Conservation (phyloP, 2,797 vertebrate species). For the Oceanodroma leucorhoa region DNA sequence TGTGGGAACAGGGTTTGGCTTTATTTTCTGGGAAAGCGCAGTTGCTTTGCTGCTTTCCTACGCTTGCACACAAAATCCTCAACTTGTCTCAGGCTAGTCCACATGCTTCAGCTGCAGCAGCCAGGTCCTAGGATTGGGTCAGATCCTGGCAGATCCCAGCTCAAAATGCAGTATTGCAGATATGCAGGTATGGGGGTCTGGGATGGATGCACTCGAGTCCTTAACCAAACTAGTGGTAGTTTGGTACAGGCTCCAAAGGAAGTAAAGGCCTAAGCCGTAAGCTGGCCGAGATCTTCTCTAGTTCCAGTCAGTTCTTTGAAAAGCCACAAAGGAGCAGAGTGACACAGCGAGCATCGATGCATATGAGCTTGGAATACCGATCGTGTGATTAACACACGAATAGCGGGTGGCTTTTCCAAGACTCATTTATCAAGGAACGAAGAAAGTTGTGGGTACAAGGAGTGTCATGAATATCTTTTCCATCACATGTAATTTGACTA, state of each 20-base stretch:
- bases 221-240: not conserved
- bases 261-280: not conserved
- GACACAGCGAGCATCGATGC: not conserved
- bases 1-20: not conserved
- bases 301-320: not conserved
- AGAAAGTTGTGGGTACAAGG: not conserved
- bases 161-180: not conserved
- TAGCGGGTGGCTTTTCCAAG: not conserved
- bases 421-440: not conserved
- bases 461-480: not conserved
- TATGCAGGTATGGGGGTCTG: not conserved
- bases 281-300: not conserved
- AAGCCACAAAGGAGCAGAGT: not conserved
- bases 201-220: rapidly evolving
- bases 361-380: not conserved
- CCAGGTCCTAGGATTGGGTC: not conserved
- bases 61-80: not conserved
- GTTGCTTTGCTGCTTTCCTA: not conserved
- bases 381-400: not conserved
- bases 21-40: not conserved
- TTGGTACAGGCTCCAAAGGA: not conserved
- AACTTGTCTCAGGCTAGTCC: not conserved
- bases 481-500: not conserved
- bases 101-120: not conserved
- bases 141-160: not conserved